phyloP scores from a whole-genome alignment of 2,888 invertebrate species.

The Laothoe populi region DNA sequence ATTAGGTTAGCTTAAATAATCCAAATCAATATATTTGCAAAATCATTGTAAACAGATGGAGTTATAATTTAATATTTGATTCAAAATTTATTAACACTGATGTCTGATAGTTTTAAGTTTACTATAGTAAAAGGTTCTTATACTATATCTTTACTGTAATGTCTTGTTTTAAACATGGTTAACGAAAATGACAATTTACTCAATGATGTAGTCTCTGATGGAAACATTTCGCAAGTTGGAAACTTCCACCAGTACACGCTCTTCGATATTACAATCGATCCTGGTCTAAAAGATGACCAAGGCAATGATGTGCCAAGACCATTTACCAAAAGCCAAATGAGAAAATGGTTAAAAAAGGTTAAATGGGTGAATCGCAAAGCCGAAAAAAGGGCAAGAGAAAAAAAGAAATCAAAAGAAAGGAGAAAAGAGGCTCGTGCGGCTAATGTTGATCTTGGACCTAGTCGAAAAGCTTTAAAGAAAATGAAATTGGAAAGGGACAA shows the following conservation, averaged over 20 bases:
- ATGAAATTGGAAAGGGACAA: conserved; percentile 88
- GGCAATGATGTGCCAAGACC: conserved; percentile 76
- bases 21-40: too few relatives aligned
- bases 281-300: conserved; percentile 75
- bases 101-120: too few relatives aligned
- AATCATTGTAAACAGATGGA: too few relatives aligned
- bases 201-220: not conserved
- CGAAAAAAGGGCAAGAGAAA: conserved; percentile 89
- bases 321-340: conserved; percentile 87
- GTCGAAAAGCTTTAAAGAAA: conserved; percentile 91
- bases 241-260: conserved; percentile 66
- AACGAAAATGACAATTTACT: not conserved
- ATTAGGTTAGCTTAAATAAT: too few relatives aligned
- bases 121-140: too few relatives aligned
- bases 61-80: too few relatives aligned
- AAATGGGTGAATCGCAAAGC: conserved; percentile 90
- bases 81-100: too few relatives aligned
- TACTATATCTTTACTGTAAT: not conserved
- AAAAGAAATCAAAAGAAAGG: conserved; percentile 88
- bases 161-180: not conserved
- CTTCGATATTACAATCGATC: conserved; percentile 71
- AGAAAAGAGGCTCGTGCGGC: conserved; percentile 88
- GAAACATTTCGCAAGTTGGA: conserved; percentile 38
- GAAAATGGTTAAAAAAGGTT: conserved; percentile 88
- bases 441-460: conserved; percentile 90